phyloP scores from a whole-genome alignment of 2,113 vertebrate species.

The Pachyramphus minor region DNA sequence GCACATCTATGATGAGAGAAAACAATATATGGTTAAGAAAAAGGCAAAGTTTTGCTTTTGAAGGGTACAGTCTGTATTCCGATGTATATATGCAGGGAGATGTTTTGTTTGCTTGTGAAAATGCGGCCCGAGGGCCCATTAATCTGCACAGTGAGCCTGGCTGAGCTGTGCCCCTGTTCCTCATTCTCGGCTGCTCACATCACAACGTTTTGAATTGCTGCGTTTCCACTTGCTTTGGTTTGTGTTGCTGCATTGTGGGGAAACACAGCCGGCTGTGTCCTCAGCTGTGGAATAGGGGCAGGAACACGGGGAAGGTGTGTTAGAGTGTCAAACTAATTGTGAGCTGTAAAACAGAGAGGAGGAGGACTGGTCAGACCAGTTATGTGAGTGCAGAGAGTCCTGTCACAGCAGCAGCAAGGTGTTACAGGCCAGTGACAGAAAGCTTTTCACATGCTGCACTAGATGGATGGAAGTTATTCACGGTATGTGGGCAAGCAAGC shows the following conservation, averaged over 20 bases:
- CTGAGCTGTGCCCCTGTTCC: neutral
- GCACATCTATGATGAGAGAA: neutral
- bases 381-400: neutral
- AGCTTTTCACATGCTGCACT: neutral
- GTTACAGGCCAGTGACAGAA: neutral
- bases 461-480: neutral
- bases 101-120: neutral
- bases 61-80: neutral
- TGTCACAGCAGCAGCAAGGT: neutral
- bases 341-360: neutral
- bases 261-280: neutral
- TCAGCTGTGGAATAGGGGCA: neutral
- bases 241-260: neutral
- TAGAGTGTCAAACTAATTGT: neutral
- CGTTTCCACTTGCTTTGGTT: neutral
- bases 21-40: neutral
- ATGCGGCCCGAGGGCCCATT: rapidly evolving
- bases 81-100: neutral
- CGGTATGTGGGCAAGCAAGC: neutral
- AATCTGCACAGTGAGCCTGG: rapidly evolving
- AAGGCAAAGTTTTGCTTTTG: neutral
- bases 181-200: neutral
- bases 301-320: rapidly evolving
- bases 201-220: neutral
- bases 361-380: neutral